phyloP scores from a whole-genome alignment of 2,888 invertebrate genomes.

The Mesorhabditis spiculigera region DNA sequence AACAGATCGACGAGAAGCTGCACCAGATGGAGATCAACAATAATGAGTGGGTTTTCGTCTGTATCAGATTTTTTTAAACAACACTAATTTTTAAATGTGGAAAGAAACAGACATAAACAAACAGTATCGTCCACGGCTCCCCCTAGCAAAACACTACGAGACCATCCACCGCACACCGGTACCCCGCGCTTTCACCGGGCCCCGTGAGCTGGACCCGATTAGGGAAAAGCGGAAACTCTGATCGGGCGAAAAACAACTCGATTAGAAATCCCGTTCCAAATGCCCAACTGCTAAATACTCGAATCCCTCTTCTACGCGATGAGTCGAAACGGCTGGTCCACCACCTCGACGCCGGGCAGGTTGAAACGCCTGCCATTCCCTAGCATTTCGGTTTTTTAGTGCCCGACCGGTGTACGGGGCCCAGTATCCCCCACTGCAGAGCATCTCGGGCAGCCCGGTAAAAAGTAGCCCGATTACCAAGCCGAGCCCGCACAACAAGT shows the following conservation, averaged over 20 bases:
- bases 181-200: constrained; percentile 6
- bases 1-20: constrained; percentile 35
- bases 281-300: not conserved
- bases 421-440: constrained; percentile 52
- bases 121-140: constrained; percentile 10
- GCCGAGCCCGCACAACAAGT: constrained; percentile 35
- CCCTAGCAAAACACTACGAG: constrained; percentile 7
- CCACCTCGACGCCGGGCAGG: constrained; percentile 38
- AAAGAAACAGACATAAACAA: constrained; percentile 4
- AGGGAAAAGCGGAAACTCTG: constrained; percentile 13
- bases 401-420: constrained; percentile 57
- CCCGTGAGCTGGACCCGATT: not conserved
- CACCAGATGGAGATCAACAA: constrained; percentile 42
- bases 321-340: constrained; percentile 34
- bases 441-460: constrained; percentile 23
- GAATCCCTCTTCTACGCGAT: constrained; percentile 13
- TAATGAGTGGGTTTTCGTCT: constrained; percentile 33
- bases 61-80: too few relatives aligned
- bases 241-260: constrained; percentile 17
- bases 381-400: constrained; percentile 20
- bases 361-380: constrained; percentile 5
- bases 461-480: constrained; percentile 17
- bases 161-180: constrained; percentile 14
- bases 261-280: constrained; percentile 5
- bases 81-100: not conserved